Base-by-base conservation (phyloP, 1,140 invertebrate species). In the Meloidogyne exigua region DNA sequence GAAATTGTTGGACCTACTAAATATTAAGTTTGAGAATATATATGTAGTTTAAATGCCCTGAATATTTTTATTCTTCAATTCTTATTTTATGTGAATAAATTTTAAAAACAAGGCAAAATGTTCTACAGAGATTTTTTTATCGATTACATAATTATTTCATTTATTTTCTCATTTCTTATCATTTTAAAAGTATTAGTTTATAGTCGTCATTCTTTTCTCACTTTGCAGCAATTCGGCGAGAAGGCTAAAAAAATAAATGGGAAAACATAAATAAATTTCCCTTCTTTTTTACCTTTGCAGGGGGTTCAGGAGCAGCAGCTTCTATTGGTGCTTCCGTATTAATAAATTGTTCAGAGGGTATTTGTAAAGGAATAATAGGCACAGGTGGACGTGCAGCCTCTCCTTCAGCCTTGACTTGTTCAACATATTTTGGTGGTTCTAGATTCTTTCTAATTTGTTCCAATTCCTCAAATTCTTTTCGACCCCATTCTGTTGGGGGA, bases 321-420 rank as follows among this genome's bases (percentile, higher is more conserved):
- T 23, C 44, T 21, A 28, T 57, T 7, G 79, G 42, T 21, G 49
- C 69, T 32, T 68, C 75, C 15, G 49, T 65, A 13, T 64, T 28
- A 42, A 64, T 69, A 44, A 79, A 79, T 9, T 78, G 68, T 28
- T 81, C 80, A 21, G 72, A 39, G 10, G 81, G 81, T 49, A 82
- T 23, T 68, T 76, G 74, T 10, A 82, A 94, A 93, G 81, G 81
- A 72, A 82, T 82, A 39, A 75, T 36, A 28, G 67, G 77, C 65
- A 82, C 76, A 9, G 80, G 83, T 44, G 80, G 81, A 89, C 93
- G 92, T 87, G 78, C 73, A 28, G 77, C 67, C 23, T 84, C 84
- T 5, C 82, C 85, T 39, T 85, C 81, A 18, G 83, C 73, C n/a
- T 85, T 84, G 11, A 80, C 77, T 57, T 81, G 64, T 28, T 88